Evolutionary conservation across 2,113 vertebrate species (phyloP).

Genomic region (Pygoscelis adeliae): DNA sequence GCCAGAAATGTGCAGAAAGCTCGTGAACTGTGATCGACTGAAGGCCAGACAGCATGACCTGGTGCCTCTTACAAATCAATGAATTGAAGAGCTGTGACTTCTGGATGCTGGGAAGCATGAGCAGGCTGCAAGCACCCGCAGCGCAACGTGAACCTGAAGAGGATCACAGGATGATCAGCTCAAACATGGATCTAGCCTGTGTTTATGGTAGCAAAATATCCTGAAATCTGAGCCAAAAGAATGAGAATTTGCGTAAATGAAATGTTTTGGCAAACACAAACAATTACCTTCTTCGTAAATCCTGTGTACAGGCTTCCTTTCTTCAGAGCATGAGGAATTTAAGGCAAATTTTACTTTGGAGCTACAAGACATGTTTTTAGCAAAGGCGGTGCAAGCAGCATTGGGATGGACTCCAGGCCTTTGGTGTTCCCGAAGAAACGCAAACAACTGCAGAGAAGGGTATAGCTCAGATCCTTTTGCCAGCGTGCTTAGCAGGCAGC

Average conservation of each 20-base stretch:
- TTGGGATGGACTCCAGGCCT: conserved; percentile 18
- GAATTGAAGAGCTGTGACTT: background rate
- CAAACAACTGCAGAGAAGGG: background rate
- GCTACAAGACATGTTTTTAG: background rate
- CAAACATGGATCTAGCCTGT: background rate
- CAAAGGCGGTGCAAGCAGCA: background rate
- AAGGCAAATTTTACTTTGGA: background rate
- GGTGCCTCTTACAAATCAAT: background rate
- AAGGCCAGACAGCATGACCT: conserved; percentile 10
- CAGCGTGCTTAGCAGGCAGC: background rate
- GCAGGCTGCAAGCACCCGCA: background rate
- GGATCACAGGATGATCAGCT: background rate
- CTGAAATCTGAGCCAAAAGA: background rate
- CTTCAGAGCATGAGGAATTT: background rate
- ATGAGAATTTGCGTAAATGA: background rate
- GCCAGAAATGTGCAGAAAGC: background rate
- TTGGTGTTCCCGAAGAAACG: conserved; percentile 7
- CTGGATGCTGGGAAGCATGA: background rate
- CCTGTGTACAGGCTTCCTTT: background rate
- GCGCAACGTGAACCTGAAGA: background rate
- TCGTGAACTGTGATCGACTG: background rate
- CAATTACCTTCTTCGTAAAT: background rate
- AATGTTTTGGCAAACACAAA: background rate
- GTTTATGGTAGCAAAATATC: background rate
- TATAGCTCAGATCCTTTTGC: conserved; percentile 30